phyloP scores from a whole-genome alignment of 35 echinoderm and acorn worm genomes.

The Antedon bifida region DNA sequence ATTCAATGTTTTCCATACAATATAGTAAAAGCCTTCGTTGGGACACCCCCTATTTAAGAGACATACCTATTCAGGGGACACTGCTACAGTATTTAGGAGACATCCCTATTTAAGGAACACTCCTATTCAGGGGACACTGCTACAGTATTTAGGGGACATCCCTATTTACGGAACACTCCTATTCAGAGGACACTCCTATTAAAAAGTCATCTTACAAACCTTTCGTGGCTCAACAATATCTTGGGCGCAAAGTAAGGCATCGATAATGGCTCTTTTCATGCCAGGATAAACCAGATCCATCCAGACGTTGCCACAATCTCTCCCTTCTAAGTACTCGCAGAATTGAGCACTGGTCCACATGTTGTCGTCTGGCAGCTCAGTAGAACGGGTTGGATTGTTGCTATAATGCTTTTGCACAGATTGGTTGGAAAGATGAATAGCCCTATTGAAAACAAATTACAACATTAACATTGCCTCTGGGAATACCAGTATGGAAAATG shows the following conservation, averaged over 20 bases:
- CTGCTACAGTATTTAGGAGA: too few species aligned
- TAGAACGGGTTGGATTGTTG: constrained; percentile 27
- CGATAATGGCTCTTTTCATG: constrained; percentile 88
- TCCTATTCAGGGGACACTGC: too few species aligned
- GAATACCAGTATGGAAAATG: too few species aligned
- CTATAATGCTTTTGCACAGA: constrained; percentile 93
- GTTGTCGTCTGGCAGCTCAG: constrained; percentile 74
- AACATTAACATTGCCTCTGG: too few species aligned
- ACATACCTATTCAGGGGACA: too few species aligned
- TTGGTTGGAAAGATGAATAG: constrained; percentile 84
- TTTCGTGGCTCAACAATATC: constrained; percentile 68
- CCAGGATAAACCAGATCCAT: constrained; percentile 71
- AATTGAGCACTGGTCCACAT: constrained; percentile 89
- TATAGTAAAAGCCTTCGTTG: too few species aligned
- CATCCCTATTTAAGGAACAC: too few species aligned
- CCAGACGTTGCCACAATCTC: constrained; percentile 72
- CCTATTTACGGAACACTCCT: too few species aligned
- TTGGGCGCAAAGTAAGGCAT: constrained; percentile 57
- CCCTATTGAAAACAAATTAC: constrained; percentile 13
- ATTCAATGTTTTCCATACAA: too few species aligned
- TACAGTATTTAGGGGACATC: too few species aligned
- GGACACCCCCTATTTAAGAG: too few species aligned
- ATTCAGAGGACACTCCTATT: too few species aligned
- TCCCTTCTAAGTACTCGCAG: constrained; percentile 44
- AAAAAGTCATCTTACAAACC: constrained; percentile 6